Conservation (phyloP, 2,113 vertebrate species). For the Lontra canadensis region DNA sequence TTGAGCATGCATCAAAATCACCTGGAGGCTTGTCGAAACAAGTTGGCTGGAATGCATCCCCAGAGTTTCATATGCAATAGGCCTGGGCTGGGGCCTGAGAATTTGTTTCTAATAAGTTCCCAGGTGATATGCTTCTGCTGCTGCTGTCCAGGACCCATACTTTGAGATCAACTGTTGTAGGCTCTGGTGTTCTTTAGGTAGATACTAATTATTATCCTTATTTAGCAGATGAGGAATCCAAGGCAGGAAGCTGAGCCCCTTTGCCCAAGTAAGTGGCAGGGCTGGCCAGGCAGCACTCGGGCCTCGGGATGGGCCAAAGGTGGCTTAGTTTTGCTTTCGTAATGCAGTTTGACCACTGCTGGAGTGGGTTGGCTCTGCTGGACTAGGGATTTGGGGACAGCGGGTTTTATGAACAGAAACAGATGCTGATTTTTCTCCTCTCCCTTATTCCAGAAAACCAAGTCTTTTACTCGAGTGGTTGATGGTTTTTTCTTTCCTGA, state of each 20-base stretch:
- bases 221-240: not conserved
- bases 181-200: not conserved
- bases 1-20: not conserved
- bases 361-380: not conserved
- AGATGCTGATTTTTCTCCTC: not conserved
- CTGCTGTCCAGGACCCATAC: not conserved
- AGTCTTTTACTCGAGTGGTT: constrained; percentile 77
- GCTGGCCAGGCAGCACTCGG: not conserved
- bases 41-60: not conserved
- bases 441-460: constrained; percentile 50
- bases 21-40: not conserved
- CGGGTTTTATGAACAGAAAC: not conserved
- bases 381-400: not conserved
- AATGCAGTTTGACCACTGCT: not conserved
- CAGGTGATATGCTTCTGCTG: not conserved
- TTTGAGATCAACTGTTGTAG: not conserved
- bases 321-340: not conserved
- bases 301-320: not conserved
- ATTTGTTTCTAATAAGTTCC: not conserved
- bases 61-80: not conserved
- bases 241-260: not conserved
- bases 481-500: constrained; percentile 85
- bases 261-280: not conserved
- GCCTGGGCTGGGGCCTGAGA: not conserved
- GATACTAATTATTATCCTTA: not conserved